Evolutionary conservation across 2,888 invertebrate species (phyloP).

Genomic region (Cerastoderma edule): DNA sequence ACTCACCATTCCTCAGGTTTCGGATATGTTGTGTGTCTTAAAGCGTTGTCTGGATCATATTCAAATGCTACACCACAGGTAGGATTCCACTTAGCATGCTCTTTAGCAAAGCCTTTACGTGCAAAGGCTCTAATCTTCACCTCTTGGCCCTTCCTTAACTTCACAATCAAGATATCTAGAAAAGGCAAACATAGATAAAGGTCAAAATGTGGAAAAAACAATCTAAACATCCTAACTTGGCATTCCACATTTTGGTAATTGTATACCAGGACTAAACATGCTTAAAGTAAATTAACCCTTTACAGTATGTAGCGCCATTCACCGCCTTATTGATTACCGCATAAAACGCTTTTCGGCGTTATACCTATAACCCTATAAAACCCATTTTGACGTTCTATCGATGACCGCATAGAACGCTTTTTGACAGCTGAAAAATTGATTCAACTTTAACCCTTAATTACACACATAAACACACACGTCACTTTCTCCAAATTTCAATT

Average conservation of each 20-base stretch:
- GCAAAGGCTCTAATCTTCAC: conserved; percentile 97
- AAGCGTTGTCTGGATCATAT: conserved; percentile 99
- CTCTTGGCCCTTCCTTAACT: conserved; percentile 93
- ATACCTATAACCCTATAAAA: too few species aligned
- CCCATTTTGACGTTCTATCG: too few species aligned
- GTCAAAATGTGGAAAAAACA: background rate
- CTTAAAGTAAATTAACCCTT: too few species aligned
- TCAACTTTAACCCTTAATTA: too few species aligned
- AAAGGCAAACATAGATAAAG: conserved; percentile 27
- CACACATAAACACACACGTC: too few species aligned
- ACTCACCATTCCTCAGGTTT: conserved; percentile 97
- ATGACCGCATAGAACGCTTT: too few species aligned
- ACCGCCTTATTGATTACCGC: too few species aligned
- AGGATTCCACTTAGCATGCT: conserved; percentile 99
- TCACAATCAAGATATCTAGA: conserved; percentile 89
- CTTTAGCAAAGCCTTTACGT: conserved; percentile 97
- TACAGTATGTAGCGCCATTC: too few species aligned
- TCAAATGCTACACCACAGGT: conserved; percentile 99
- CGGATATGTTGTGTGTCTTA: conserved; percentile 97
- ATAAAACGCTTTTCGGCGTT: too few species aligned
- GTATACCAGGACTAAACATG: too few species aligned
- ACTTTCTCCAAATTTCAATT: too few species aligned
- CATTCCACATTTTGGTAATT: background rate
- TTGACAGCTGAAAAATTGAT: too few species aligned
- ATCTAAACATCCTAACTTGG: background rate